These are phyloP conservation scores for Pogonocherus hispidulus DNA, from an alignment of 2,888 invertebrate genomes.

Conservation along the genomic window DNA sequence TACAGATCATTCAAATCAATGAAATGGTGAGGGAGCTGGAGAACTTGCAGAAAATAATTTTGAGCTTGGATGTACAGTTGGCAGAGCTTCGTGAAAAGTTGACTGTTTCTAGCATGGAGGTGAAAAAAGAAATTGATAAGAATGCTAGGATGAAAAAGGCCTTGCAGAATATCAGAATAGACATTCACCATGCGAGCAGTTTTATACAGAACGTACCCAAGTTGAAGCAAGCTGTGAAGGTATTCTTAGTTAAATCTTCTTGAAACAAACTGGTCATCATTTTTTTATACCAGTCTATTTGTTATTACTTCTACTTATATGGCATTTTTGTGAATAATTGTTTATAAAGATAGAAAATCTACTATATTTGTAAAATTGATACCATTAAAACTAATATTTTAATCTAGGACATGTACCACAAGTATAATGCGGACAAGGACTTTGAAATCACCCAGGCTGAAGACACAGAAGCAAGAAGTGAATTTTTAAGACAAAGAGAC, in stretches of 20 bases:
- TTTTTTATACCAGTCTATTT: too few species aligned
- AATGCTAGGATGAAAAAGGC: constrained; percentile 75
- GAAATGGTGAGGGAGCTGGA: constrained; percentile 89
- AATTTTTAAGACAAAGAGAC: constrained; percentile 85
- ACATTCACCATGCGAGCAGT: constrained; percentile 84
- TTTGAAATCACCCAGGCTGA: constrained; percentile 77
- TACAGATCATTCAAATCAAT: constrained; percentile 73
- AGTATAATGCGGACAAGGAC: constrained; percentile 80
- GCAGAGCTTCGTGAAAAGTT: constrained; percentile 85
- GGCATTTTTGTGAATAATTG: too few species aligned
- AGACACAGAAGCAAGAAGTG: constrained; percentile 80
- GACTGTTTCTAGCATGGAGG: constrained; percentile 79
- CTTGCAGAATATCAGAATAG: constrained; percentile 83
- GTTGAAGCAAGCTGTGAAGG: constrained; percentile 72
- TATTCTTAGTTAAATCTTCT: too few species aligned
- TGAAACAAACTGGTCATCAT: too few species aligned
- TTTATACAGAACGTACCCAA: constrained; percentile 83
- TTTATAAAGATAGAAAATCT: too few species aligned
- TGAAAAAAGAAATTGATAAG: constrained; percentile 75
- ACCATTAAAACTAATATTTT: constrained; percentile 26
- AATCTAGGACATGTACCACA: constrained; percentile 75
- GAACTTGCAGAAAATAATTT: constrained; percentile 82
- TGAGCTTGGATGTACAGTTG: constrained; percentile 78
- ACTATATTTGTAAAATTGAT: too few species aligned
- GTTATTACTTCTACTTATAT: too few species aligned